These are phyloP conservation scores for Plusia festucae DNA, from an alignment of 2,888 invertebrate genomes.

Conservation along the genomic window DNA sequence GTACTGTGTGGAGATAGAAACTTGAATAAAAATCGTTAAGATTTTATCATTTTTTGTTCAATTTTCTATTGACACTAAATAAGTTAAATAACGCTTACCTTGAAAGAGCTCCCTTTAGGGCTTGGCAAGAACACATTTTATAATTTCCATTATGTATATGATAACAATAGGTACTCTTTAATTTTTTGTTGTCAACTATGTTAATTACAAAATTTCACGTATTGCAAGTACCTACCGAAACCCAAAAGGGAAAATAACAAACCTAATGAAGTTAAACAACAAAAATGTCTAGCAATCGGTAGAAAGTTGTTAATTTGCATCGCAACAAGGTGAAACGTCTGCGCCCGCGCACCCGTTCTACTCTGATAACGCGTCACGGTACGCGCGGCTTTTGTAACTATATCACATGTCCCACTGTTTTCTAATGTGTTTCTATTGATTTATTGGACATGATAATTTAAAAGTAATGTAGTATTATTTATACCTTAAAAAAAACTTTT, in stretches of 20 bases:
- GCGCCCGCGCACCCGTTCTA: constrained; percentile 50
- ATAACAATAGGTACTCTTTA: no score
- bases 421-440: constrained; percentile 48
- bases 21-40: no score
- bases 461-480: neutral
- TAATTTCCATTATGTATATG: no score
- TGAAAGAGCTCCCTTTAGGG: no score
- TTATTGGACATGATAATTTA: constrained; percentile 12
- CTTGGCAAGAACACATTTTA: no score
- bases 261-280: constrained; percentile 38
- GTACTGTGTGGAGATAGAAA: no score
- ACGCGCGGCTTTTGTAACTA: constrained; percentile 47
- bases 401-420: constrained; percentile 54
- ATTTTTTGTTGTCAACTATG: no score
- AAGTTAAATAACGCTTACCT: no score
- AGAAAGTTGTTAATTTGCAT: constrained; percentile 57
- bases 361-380: constrained; percentile 61
- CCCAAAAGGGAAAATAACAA: constrained; percentile 22
- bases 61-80: no score
- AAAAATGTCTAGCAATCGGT: constrained; percentile 42
- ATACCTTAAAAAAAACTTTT: no score
- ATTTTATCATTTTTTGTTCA: no score
- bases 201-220: no score
- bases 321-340: constrained; percentile 42
- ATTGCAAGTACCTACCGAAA: neutral